A percentile compares a stretch with the other conserved stretches of the same genome.
Evolutionary conservation across 2,113 vertebrate species (phyloP).

Genomic region (Heterochromis multidens): DNA sequence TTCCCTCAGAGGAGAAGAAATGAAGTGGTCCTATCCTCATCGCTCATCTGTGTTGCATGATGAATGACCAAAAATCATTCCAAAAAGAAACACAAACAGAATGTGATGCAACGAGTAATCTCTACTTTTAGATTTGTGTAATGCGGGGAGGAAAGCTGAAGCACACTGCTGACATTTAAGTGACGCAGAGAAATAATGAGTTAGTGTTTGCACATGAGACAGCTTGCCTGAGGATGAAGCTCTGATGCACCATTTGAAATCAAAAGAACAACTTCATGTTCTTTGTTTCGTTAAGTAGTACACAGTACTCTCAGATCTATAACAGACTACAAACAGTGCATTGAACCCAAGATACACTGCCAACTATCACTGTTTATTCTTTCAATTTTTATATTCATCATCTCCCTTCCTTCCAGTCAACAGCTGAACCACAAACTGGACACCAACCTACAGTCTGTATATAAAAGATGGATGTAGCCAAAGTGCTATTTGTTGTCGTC

Average conservation of each 20-base stretch:
- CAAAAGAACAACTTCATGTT: background rate
- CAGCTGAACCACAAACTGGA: background rate
- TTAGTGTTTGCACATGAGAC: background rate
- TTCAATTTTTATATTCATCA: background rate
- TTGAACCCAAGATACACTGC: background rate
- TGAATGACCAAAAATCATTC: slow-evolving; percentile 18
- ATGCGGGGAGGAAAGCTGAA: background rate
- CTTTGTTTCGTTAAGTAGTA: background rate
- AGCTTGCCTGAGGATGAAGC: background rate
- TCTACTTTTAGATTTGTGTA: background rate
- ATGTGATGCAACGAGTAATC: background rate
- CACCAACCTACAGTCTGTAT: background rate
- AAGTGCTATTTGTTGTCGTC: background rate
- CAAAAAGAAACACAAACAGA: background rate
- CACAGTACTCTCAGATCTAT: background rate
- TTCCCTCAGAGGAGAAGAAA: background rate
- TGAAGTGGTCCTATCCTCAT: background rate
- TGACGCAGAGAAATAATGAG: background rate
- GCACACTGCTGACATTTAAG: slow-evolving; percentile 1
- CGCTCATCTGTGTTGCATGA: background rate
- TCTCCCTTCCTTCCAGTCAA: background rate
- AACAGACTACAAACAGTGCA: background rate
- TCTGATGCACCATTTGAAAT: background rate
- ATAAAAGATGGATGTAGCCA: background rate
- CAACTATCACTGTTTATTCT: background rate